Conservation (phyloP, 1,140 invertebrate genomes). For the Drosophila bocqueti region DNA sequence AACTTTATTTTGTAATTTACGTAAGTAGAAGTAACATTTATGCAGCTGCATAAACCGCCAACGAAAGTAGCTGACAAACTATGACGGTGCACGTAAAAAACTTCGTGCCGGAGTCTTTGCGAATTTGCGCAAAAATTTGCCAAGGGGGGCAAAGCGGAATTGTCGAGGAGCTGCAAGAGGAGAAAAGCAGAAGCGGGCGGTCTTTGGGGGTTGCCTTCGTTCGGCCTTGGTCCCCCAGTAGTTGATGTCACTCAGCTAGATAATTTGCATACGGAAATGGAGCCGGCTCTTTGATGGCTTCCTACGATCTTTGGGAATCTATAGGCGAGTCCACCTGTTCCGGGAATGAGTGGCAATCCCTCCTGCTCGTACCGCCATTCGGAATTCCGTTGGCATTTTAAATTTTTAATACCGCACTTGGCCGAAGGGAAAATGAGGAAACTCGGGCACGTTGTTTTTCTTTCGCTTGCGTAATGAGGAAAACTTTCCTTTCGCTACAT, state of each 20-base stretch:
- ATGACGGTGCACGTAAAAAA: constrained; percentile 80
- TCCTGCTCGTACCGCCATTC: constrained; percentile 1
- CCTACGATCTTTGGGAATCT: constrained; percentile 45
- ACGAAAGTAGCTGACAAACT: constrained; percentile 80
- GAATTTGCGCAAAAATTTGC: constrained; percentile 65
- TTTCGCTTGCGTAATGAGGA: constrained; percentile 49
- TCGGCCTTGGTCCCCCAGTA: constrained; percentile 38
- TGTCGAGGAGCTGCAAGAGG: not conserved
- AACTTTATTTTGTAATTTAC: constrained; percentile 84
- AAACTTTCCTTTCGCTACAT: constrained; percentile 53
- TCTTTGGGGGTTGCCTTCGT: constrained; percentile 4
- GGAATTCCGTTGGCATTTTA: constrained; percentile 38
- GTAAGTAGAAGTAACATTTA: constrained; percentile 84
- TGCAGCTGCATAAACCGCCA: constrained; percentile 78
- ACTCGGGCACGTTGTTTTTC: constrained; percentile 32
- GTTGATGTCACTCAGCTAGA: constrained; percentile 42
- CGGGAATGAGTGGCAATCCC: constrained; percentile 17
- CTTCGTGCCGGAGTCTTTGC: constrained; percentile 71
- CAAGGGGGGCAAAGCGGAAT: not conserved
- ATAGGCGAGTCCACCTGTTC: constrained; percentile 31
- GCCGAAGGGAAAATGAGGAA: constrained; percentile 38
- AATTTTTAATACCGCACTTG: constrained; percentile 55
- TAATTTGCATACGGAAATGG: constrained; percentile 52
- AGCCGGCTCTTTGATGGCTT: constrained; percentile 37
- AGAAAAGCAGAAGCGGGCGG: too few species aligned